A percentile compares a stretch with the other conserved stretches of the same genome.
Conservation (phyloP, 2,797 vertebrate genomes). For the Scyliorhinus canicula region DNA sequence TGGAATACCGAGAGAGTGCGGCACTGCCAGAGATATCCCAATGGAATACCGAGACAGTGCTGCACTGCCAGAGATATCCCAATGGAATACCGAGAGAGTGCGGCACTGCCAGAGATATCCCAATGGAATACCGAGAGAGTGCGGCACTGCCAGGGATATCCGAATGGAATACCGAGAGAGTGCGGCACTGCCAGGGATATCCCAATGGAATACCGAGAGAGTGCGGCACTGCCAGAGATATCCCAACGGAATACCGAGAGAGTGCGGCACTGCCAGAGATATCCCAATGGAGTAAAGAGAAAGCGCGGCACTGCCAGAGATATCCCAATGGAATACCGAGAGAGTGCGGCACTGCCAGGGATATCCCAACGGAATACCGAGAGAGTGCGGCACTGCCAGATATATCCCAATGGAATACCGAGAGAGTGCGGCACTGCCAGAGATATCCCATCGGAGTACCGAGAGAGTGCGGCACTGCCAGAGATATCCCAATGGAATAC, state of each 20-base stretch:
- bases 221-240: not conserved
- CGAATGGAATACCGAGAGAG: not conserved
- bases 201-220: not conserved
- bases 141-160: not conserved
- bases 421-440: not conserved
- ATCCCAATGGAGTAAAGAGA: not conserved
- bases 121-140: not conserved
- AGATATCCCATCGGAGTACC: not conserved
- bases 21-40: not conserved
- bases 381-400: not conserved
- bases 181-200: not conserved
- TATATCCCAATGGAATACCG: not conserved
- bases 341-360: not conserved
- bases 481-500: not conserved
- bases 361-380: not conserved
- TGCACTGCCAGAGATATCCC: not conserved
- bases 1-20: not conserved
- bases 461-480: not conserved
- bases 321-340: not conserved
- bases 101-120: not conserved
- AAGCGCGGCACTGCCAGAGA: not conserved
- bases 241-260: not conserved
- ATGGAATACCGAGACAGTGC: not conserved
- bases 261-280: not conserved
- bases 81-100: not conserved